A percentile compares a stretch with the other conserved stretches of the same genome.
Evolutionary conservation across 35 echinoderm and acorn worm genomes (phyloP).

Genomic region (Lytechinus variegatus): DNA sequence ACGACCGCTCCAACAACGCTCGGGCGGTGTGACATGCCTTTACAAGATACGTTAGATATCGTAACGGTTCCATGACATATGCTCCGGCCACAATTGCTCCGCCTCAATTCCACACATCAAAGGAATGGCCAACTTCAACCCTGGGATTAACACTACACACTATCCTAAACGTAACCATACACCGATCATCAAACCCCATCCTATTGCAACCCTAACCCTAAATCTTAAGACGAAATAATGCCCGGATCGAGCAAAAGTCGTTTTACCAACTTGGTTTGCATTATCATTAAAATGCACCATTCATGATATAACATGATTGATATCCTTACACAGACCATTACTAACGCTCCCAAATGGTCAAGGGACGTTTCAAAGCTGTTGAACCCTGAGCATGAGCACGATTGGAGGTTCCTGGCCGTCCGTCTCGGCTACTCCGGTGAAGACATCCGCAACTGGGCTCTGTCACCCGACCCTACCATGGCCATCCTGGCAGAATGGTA

Average conservation of each 20-base stretch:
- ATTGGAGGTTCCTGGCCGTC: conserved; percentile 91
- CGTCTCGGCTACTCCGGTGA: conserved; percentile 86
- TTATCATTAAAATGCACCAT: background rate
- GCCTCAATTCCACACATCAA: too few species aligned
- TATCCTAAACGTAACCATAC: too few species aligned
- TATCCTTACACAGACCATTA: conserved; percentile 74
- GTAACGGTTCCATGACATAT: too few species aligned
- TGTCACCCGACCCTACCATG: conserved; percentile 96
- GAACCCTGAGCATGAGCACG: conserved; percentile 83
- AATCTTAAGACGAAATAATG: background rate
- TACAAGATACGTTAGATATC: too few species aligned
- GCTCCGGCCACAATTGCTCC: too few species aligned
- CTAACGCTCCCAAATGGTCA: conserved; percentile 95
- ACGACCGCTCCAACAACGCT: too few species aligned
- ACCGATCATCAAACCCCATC: too few species aligned
- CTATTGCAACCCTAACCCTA: too few species aligned
- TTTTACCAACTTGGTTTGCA: background rate
- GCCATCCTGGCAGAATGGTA: conserved; percentile 95
- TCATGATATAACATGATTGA: background rate
- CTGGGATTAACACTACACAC: too few species aligned
- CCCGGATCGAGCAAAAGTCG: too few species aligned
- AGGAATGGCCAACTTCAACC: too few species aligned
- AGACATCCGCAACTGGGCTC: conserved; percentile 95
- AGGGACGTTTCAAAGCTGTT: conserved; percentile 92
- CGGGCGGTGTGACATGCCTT: too few species aligned